These are phyloP conservation scores for Halocaridina rubra DNA, from an alignment of 2,888 invertebrate species.

Conservation along the genomic window DNA sequence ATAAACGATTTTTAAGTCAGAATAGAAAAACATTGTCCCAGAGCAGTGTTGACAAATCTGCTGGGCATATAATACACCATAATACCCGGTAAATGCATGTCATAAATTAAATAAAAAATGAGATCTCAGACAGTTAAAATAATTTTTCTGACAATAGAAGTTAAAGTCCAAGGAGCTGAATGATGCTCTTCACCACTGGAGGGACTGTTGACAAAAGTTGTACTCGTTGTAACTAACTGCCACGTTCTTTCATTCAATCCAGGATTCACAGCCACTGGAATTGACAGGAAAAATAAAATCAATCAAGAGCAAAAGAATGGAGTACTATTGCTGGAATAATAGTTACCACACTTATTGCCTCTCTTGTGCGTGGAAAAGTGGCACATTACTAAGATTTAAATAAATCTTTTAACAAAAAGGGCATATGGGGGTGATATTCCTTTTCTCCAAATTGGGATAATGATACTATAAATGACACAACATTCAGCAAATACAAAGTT, in stretches of 20 bases:
- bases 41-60: not conserved
- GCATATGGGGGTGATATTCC: too few species aligned
- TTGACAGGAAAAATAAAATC: not conserved
- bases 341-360: too few species aligned
- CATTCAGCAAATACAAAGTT: too few species aligned
- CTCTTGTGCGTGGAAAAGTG: too few species aligned
- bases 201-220: constrained; percentile 35
- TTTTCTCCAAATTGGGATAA: too few species aligned
- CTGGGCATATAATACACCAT: not conserved
- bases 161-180: constrained; percentile 40
- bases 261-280: constrained; percentile 30
- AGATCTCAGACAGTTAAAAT: constrained; percentile 28
- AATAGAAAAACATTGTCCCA: not conserved
- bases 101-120: not conserved
- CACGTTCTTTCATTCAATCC: constrained; percentile 27
- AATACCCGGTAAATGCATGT: too few species aligned
- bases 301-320: too few species aligned
- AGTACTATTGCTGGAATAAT: too few species aligned
- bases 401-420: too few species aligned
- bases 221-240: constrained; percentile 48
- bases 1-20: not conserved
- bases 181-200: constrained; percentile 32
- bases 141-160: constrained; percentile 48
- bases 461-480: too few species aligned
- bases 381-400: too few species aligned